phyloP scores from a whole-genome alignment of 2,888 invertebrate genomes.

The Tenthredo scrophulariae region DNA sequence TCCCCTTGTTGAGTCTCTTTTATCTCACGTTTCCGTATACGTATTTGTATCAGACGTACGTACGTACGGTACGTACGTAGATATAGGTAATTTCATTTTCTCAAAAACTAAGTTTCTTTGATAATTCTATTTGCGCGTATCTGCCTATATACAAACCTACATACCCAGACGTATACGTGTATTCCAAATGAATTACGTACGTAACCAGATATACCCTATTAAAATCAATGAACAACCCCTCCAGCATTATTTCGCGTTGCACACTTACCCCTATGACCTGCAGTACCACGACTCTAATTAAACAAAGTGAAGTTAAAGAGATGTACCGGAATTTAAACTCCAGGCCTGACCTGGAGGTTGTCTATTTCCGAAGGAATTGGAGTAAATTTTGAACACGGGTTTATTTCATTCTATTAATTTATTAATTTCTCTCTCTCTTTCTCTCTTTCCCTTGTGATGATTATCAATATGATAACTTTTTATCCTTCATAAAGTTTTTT shows the following conservation, averaged over 20 bases:
- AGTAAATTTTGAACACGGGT: neutral
- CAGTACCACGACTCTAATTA: neutral
- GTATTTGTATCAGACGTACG: neutral
- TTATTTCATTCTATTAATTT: neutral
- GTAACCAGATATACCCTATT: neutral
- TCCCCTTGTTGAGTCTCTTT: neutral
- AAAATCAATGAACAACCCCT: neutral
- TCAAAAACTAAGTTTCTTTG: neutral
- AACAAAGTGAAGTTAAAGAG: conserved; percentile 31
- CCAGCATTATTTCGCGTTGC: neutral
- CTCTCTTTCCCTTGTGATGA: too few species aligned
- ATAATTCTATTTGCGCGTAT: neutral
- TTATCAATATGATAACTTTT: too few species aligned
- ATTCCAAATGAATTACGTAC: neutral
- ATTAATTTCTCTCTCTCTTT: neutral
- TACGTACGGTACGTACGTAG: neutral
- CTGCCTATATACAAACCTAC: neutral
- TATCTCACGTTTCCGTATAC: neutral
- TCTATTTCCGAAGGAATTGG: neutral
- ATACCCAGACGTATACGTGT: too few species aligned
- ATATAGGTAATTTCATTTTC: neutral
- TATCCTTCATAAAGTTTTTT: too few species aligned
- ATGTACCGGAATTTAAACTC: neutral
- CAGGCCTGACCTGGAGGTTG: neutral
- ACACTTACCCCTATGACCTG: conserved; percentile 19